A percentile compares a stretch with the other conserved stretches of the same genome.
These are phyloP conservation scores for Clivina fossor DNA, from an alignment of 2,888 invertebrate genomes.

Conservation along the genomic window DNA sequence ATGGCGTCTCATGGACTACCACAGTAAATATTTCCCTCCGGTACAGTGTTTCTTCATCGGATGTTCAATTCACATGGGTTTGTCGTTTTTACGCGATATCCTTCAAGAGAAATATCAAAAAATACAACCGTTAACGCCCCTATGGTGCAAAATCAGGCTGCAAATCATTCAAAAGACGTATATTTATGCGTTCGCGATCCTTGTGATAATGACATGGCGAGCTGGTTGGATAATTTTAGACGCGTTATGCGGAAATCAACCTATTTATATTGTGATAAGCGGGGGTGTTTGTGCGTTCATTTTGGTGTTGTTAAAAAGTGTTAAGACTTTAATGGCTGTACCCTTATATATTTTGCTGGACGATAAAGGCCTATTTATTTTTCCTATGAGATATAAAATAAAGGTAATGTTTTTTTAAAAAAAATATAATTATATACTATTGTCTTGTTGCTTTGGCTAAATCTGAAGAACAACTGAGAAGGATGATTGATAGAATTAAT, in stretches of 20 bases:
- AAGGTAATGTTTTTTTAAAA: too few species aligned
- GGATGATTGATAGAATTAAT: too few species aligned
- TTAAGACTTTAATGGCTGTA: constrained; percentile 59
- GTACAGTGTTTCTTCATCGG: constrained; percentile 57
- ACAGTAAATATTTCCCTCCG: constrained; percentile 55
- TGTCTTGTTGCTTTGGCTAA: too few species aligned
- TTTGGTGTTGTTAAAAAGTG: constrained; percentile 52
- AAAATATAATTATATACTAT: too few species aligned
- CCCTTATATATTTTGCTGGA: constrained; percentile 64
- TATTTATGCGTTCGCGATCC: constrained; percentile 56
- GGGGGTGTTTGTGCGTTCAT: constrained; percentile 40
- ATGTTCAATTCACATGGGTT: constrained; percentile 55
- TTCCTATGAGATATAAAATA: constrained; percentile 60
- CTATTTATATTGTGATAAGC: constrained; percentile 25
- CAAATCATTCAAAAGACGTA: constrained; percentile 48
- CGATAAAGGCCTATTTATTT: constrained; percentile 60
- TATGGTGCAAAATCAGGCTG: constrained; percentile 13
- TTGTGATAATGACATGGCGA: constrained; percentile 59
- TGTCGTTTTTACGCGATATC: constrained; percentile 58
- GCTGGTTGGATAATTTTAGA: constrained; percentile 55
- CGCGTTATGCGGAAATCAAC: constrained; percentile 4
- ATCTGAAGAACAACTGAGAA: too few species aligned
- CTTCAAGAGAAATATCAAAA: too few species aligned
- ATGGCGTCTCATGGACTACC: constrained; percentile 54
- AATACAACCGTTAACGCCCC: constrained; percentile 1